A percentile compares a stretch with the other conserved stretches of the same genome.
Conservation (phyloP, 23 tunicate species). For the Aplidium turbinatum region DNA sequence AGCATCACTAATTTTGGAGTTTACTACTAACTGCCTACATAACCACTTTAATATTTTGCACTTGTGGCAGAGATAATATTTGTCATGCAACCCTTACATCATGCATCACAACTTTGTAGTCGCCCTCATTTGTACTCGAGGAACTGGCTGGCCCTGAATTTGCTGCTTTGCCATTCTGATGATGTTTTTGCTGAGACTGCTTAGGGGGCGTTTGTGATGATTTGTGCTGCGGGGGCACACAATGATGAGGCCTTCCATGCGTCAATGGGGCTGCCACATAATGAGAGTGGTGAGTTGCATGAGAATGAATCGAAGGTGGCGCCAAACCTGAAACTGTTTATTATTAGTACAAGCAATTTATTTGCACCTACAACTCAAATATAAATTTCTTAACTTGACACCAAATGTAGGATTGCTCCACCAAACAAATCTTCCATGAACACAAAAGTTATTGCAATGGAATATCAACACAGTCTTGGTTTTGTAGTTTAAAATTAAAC, state of each 20-base stretch:
- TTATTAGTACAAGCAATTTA: no score
- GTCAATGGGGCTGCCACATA: conserved; percentile 7
- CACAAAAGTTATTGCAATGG: no score
- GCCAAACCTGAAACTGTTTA: conserved; percentile 7
- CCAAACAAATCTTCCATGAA: no score
- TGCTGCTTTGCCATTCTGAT: conserved; percentile 19
- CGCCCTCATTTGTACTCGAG: conserved; percentile 87
- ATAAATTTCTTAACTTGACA: no score
- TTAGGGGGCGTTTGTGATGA: conserved; percentile 25
- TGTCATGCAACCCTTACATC: conserved; percentile 47
- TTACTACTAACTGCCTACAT: background rate
- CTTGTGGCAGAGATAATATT: background rate
- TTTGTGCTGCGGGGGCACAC: conserved; percentile 12
- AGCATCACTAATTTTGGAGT: background rate
- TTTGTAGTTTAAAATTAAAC: no score
- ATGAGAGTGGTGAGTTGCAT: conserved; percentile 15
- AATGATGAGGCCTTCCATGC: conserved; percentile 22
- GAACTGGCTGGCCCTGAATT: conserved; percentile 75
- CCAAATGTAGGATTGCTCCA: no score
- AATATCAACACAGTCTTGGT: no score
- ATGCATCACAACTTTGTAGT: conserved; percentile 92
- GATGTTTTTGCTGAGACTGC: conserved; percentile 27
- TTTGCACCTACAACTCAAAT: no score
- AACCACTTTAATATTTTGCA: background rate
- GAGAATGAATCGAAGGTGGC: conserved; percentile 12